Conservation (phyloP, 2,797 vertebrate species). For the Iguana delicatissima region DNA sequence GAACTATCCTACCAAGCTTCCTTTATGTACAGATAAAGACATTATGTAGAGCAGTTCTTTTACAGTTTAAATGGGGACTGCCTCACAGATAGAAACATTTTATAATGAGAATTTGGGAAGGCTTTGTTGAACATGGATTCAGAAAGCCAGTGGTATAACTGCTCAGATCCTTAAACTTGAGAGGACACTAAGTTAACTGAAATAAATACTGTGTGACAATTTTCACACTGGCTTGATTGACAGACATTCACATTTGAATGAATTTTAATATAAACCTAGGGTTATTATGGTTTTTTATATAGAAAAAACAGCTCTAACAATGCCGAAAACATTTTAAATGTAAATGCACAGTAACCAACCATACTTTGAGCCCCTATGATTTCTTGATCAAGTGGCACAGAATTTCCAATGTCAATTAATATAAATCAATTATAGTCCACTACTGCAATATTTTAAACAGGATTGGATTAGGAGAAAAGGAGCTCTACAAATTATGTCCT, state of each 20-base stretch:
- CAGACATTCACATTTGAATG: constrained; percentile 70
- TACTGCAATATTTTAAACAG: constrained; percentile 65
- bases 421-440: constrained; percentile 67
- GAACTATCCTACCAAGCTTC: constrained; percentile 31
- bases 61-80: constrained; percentile 34
- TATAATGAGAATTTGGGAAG: constrained; percentile 60
- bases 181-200: constrained; percentile 64
- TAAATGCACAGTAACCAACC: constrained; percentile 54
- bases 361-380: constrained; percentile 48
- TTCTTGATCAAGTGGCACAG: constrained; percentile 69
- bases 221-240: constrained; percentile 76
- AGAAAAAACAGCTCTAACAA: not conserved
- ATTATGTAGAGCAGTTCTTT: constrained; percentile 49
- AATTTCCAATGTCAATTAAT: constrained; percentile 69
- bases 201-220: constrained; percentile 71
- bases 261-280: constrained; percentile 74
- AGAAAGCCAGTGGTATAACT: constrained; percentile 55
- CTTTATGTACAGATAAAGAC: constrained; percentile 49
- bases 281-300: constrained; percentile 33
- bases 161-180: constrained; percentile 62
- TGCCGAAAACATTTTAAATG: constrained; percentile 68
- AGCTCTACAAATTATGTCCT: constrained; percentile 57
- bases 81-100: constrained; percentile 48
- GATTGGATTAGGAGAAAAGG: constrained; percentile 70
- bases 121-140: constrained; percentile 58